Percentiles rank a stretch among this genome's conserved stretches.
phyloP scores from a whole-genome alignment of 2,888 invertebrate genomes.

The Gymnoscelis rufifasciata region DNA sequence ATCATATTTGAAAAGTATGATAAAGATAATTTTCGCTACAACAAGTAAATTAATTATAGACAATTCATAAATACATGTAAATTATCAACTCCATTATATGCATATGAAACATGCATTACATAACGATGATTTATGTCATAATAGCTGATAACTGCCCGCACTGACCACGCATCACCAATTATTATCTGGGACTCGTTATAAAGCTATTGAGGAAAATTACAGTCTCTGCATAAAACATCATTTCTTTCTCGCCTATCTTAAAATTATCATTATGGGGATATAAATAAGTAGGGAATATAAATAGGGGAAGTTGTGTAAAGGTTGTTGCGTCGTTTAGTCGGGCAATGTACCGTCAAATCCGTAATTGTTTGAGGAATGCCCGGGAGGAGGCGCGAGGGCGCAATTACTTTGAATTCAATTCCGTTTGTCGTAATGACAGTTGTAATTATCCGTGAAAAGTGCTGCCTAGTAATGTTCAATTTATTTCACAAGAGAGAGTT shows the following conservation, averaged over 20 bases:
- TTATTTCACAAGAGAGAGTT: too few relatives aligned
- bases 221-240: too few relatives aligned
- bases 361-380: background rate
- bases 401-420: constrained; percentile 11
- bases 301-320: too few relatives aligned
- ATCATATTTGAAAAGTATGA: too few relatives aligned
- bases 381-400: background rate
- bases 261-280: too few relatives aligned
- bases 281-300: too few relatives aligned
- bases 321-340: too few relatives aligned
- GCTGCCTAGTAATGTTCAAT: too few relatives aligned
- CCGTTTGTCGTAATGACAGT: constrained; percentile 7
- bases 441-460: constrained; percentile 5
- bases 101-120: background rate
- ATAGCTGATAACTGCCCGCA: background rate
- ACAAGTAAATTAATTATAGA: background rate
- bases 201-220: too few relatives aligned
- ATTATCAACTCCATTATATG: background rate
- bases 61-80: too few relatives aligned
- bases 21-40: too few relatives aligned
- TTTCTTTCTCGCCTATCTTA: too few relatives aligned
- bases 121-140: background rate
- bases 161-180: background rate
- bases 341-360: background rate
- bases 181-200: background rate